Conservation (phyloP, 2,888 invertebrate species). For the Agrilus cyanescens region DNA sequence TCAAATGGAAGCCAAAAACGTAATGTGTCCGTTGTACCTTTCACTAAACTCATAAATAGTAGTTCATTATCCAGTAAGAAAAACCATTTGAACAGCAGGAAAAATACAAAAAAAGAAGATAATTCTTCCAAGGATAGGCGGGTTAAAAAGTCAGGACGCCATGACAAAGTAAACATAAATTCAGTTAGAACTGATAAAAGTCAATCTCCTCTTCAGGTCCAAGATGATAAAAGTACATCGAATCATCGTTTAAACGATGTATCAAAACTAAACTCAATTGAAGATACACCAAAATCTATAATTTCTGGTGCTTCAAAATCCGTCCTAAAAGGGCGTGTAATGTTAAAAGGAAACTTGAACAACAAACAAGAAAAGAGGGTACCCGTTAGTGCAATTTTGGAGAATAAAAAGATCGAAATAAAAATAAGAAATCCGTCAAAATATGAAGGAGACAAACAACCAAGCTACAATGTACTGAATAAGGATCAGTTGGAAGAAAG, state of each 20-base stretch:
- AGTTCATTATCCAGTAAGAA: background rate
- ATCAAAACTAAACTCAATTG: too few species aligned
- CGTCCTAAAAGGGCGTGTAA: background rate
- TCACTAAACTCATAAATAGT: conserved; percentile 14
- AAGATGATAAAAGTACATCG: conserved; percentile 1
- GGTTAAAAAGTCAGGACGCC: conserved; percentile 1
- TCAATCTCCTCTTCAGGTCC: conserved; percentile 2
- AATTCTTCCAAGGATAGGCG: conserved; percentile 4
- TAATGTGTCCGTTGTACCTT: conserved; percentile 12
- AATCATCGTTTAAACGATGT: background rate
- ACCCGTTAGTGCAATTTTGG: conserved; percentile 16
- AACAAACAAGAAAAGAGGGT: conserved; percentile 5
- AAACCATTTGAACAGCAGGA: background rate
- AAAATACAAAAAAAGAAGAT: conserved; percentile 2
- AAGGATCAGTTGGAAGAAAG: conserved; percentile 7
- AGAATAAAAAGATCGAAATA: conserved; percentile 30
- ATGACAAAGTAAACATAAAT: conserved; percentile 2
- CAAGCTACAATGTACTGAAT: conserved; percentile 1
- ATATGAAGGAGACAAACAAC: conserved; percentile 19
- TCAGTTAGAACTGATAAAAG: conserved; percentile 7
- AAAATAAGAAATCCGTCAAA: conserved; percentile 32
- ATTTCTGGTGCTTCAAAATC: too few species aligned
- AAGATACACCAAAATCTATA: too few species aligned
- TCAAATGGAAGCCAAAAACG: conserved; percentile 5
- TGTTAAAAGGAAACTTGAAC: conserved; percentile 5